Evolutionary conservation across 2,888 invertebrate species (phyloP).

Genomic region (Pteria penguin): DNA sequence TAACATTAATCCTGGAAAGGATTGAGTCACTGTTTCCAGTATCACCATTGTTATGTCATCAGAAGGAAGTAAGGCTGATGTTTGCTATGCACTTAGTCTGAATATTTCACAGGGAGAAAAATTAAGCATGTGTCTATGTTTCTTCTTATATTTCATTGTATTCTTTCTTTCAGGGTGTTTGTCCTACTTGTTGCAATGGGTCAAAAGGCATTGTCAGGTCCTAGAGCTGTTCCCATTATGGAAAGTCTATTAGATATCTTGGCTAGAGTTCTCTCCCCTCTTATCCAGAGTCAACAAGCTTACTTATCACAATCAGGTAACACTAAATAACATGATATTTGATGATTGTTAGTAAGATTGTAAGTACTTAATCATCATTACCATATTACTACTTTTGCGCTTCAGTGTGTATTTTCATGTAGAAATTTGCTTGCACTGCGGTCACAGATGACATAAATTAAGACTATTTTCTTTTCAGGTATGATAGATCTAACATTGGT

Average conservation of each 20-base stretch:
- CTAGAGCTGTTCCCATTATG: constrained; percentile 72
- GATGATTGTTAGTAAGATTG: background rate
- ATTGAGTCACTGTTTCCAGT: no score
- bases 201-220: constrained; percentile 85
- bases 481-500: constrained; percentile 85
- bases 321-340: no score
- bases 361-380: background rate
- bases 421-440: no score
- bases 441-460: background rate
- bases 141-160: background rate
- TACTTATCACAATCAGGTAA: constrained; percentile 2
- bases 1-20: no score
- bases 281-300: constrained; percentile 31
- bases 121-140: background rate
- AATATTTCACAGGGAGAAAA: no score
- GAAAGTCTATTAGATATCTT: constrained; percentile 76
- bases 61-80: no score
- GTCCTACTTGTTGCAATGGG: constrained; percentile 92
- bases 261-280: constrained; percentile 81
- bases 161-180: constrained; percentile 84
- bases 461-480: constrained; percentile 48
- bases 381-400: background rate
- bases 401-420: no score
- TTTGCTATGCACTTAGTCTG: no score
- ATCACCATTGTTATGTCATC: no score